Evolutionary conservation across 2,797 vertebrate species (phyloP), one percentile per base, ranked within the genome.

Genomic region (Pangasius djambal): DNA sequence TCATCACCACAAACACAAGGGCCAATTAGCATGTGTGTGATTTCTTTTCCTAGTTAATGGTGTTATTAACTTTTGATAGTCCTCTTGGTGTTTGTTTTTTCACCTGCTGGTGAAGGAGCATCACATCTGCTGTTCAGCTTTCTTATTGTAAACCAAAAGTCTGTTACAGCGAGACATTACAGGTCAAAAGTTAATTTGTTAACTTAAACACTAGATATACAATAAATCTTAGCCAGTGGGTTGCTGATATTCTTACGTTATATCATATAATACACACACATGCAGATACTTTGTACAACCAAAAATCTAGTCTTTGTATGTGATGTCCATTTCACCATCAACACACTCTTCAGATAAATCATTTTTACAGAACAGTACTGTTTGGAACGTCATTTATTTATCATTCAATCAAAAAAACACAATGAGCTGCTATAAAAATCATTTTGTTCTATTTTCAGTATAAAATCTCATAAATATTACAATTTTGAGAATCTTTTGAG

Each of bases 21-120:
- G 84, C 88, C 89, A 92, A 92, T 92, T 92, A 92, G 91, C 91
- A 89, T 70, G 75, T 87, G 75, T 90, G 84, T 92, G 91, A 89
- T 87, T 89, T 89, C 74, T 92, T 90, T 89, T 90, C 78, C 88
- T 88, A 90, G 86, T 90, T 92, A 89, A 90, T 87, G 89, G 89
- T 87, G 87, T 70, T 87, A 90, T 92, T 92, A 92, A 92, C 89
- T 88, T 81, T 87, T 91, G 90, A 92, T 90, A 78, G 88, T 83
- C 79, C 79, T 86, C 88, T 55, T 61, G 74, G 55, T 90, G 91
- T 91, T 92, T 91, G 82, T 85, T 85, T 89, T 90, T 87, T 83
- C 88, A 89, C 87, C 88, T 88, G 67, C 28, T 65, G 34, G 79
- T 67, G 57, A 67, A 81, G 79, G 65, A 86, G 84, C 72, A 31